Evolutionary conservation across 2,888 invertebrate genomes (phyloP), one percentile per base, ranked within the genome.

Genomic region (Didymodactylos carnosus): DNA sequence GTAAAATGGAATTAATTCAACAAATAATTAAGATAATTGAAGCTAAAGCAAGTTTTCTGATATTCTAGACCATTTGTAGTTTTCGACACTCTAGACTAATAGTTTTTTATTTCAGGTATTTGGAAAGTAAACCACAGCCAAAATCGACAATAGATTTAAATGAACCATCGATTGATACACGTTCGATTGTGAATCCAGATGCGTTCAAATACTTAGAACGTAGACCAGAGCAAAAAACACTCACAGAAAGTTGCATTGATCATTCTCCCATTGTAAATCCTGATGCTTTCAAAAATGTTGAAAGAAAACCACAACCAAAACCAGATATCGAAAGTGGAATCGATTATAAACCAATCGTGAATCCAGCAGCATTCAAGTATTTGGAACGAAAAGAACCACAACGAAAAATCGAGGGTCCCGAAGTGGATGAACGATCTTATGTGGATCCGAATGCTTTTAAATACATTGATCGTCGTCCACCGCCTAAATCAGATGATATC

Each of bases 231-330:
- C 95, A 75, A 88, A 89, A 62, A 93, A 92, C 75, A 92, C 92
- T 84, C 95, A n/a, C n/a, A n/a, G 95, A 11, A 89, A 88, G 84
- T 93, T 94, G 76, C 88, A 39, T 74, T 19, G 74, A 74, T 25
- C 71, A 53, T 39, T 23, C 41, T 25, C 74, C 74, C 5, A 74
- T 74, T 43, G 74, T 74, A 29, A 74, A 71, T 71, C 74, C 74
- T 11, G 40, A 71, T 14, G 74, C 74, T 2, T 74, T 74, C 39
- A 71, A 39, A n/a, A 29, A 41, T 6, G 46, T 74, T 25, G 74
- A 74, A 70, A 62, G 19, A 35, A 29, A n/a, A 8, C n/a, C 40
- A 41, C 71, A 53, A 8, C 3, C 11, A 19, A 41, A 25, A 62
- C 23, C 6, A 14, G 19, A 19, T n/a, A 35, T n/a, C n/a, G 35